Evolutionary conservation across 2,113 vertebrate genomes (phyloP), one percentile per base, ranked within the genome.

Genomic region (Geococcyx californianus): DNA sequence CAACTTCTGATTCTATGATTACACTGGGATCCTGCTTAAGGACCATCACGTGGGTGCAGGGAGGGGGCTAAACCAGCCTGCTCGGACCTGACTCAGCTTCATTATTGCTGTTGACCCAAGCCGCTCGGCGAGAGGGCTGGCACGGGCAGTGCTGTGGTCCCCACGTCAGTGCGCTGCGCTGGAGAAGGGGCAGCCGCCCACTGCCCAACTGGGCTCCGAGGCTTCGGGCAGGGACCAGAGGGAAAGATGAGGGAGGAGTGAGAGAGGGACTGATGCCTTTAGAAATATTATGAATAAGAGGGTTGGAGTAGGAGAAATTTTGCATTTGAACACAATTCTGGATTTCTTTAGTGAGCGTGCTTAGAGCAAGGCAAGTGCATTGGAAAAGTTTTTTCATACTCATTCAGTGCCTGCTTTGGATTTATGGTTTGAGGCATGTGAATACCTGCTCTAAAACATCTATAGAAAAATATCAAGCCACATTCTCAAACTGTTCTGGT

Each of bases 131-230:
- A 16, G 63, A 72, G 68, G 59, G 26, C 63, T 14, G 34, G 4
- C 1, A 0, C 1, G 73, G 69, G 49, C 26, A n/a, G 34, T 0
- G 2, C 24, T 34, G 58, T 2, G 1, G 31, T n/a, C n/a, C 52
- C n/a, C 33, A 4, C 3, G 5, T 13, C 24, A 3, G 21, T 5
- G 17, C 11, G 19, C 54, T 26, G 47, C 3, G 7, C 59, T 54
- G n/a, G 23, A n/a, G 59, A 40, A 31, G 49, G 33, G 44, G 58
- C 59, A 58, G 42, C 63, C 20, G 42, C 13, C 3, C 0, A 21
- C 36, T 34, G 63, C 25, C 1, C 4, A 38, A 8, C 31, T 10
- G 19, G 11, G 29, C 42, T 81, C 28, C 12, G 4, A 38, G 52
- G 10, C 38, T 58, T 26, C 1, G 2, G 58, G 29, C 29, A 36